Conservation (phyloP, 1,140 invertebrate species). For the Zaprionus davidi region DNA sequence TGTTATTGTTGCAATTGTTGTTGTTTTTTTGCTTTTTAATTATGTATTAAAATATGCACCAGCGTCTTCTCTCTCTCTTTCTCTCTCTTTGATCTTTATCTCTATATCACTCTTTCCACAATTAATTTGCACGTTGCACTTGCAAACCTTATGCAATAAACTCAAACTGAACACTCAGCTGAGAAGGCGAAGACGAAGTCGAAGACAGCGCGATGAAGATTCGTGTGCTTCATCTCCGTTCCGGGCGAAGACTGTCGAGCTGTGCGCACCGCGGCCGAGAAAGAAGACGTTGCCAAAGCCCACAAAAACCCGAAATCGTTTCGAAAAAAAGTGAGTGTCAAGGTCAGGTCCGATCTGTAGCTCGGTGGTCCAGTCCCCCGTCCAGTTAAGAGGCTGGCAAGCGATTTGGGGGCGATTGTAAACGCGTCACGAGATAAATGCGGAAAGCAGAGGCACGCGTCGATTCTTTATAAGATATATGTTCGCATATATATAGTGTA, state of each 20-base stretch:
- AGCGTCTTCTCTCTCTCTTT: slow-evolving; percentile 17
- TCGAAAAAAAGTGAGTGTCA: slow-evolving; percentile 83
- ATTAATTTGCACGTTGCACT: slow-evolving; percentile 59
- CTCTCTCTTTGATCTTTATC: slow-evolving; percentile 25
- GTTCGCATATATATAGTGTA: neutral
- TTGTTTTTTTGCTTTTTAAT: slow-evolving; percentile 32
- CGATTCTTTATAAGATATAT: slow-evolving; percentile 20
- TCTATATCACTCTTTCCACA: slow-evolving; percentile 34
- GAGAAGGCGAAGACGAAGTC: slow-evolving; percentile 11
- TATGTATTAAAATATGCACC: slow-evolving; percentile 78
- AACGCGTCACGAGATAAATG: slow-evolving; percentile 67
- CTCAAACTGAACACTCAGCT: slow-evolving; percentile 11
- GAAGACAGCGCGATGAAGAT: slow-evolving; percentile 25
- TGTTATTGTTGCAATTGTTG: neutral
- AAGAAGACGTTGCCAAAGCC: slow-evolving; percentile 79
- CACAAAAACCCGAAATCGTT: slow-evolving; percentile 46
- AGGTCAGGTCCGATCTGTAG: slow-evolving; percentile 64
- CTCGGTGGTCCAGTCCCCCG: slow-evolving; percentile 53
- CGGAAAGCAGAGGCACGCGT: slow-evolving; percentile 72
- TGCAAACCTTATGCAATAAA: slow-evolving; percentile 60
- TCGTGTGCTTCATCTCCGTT: slow-evolving; percentile 68
- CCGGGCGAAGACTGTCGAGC: slow-evolving; percentile 73
- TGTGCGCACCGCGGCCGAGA: slow-evolving; percentile 58
- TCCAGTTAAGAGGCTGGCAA: slow-evolving; percentile 28
- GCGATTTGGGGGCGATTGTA: slow-evolving; percentile 38